Conservation (phyloP, 2,797 vertebrate species). For the Gobionotothen gibberifrons region DNA sequence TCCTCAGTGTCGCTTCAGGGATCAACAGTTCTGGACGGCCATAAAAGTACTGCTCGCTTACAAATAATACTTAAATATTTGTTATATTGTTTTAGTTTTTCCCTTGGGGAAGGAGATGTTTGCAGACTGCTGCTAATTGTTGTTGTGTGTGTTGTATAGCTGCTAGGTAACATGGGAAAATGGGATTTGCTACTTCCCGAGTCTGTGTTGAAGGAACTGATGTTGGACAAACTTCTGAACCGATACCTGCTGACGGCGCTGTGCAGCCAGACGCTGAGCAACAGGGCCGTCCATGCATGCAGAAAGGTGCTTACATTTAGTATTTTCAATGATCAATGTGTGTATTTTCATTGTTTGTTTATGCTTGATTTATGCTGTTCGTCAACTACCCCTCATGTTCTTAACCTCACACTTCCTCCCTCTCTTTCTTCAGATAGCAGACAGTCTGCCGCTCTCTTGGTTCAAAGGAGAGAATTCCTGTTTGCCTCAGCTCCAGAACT, state of each 20-base stretch:
- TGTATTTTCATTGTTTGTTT: background rate
- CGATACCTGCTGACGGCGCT: slow-evolving; percentile 91
- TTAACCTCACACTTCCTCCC: background rate
- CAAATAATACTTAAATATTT: background rate
- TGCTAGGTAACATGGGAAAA: slow-evolving; percentile 88
- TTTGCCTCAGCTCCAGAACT: slow-evolving; percentile 87
- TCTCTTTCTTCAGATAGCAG: slow-evolving; percentile 82
- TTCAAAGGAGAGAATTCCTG: slow-evolving; percentile 77
- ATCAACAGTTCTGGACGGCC: slow-evolving; percentile 90
- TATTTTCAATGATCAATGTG: background rate
- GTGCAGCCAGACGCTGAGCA: slow-evolving; percentile 77
- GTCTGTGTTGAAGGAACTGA: slow-evolving; percentile 85
- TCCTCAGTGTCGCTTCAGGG: slow-evolving; percentile 87
- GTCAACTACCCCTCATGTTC: background rate
- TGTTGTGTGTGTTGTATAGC: slow-evolving; percentile 73
- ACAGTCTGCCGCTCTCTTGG: slow-evolving; percentile 88
- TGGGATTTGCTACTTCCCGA: slow-evolving; percentile 90
- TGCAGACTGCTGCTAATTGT: background rate
- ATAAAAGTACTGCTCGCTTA: slow-evolving; percentile 85
- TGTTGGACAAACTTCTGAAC: slow-evolving; percentile 90
- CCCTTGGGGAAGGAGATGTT: background rate
- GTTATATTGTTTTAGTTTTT: slow-evolving; percentile 6
- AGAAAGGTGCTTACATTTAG: slow-evolving; percentile 80
- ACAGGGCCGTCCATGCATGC: slow-evolving; percentile 78
- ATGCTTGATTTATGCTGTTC: background rate